phyloP scores from a whole-genome alignment of 2,113 vertebrate species.

The Pantherophis guttatus region DNA sequence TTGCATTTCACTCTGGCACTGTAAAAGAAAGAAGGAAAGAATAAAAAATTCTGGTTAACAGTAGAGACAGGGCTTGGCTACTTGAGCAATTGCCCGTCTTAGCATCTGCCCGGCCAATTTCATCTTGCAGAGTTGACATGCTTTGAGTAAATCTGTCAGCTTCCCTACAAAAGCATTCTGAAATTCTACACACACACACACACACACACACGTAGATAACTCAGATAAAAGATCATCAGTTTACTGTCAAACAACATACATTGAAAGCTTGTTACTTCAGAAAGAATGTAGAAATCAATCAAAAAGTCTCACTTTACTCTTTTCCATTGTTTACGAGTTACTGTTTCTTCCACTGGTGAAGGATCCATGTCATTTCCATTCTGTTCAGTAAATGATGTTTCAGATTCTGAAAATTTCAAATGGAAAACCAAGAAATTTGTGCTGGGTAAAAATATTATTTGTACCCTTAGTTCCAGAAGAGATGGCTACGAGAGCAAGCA shows the following conservation, averaged over 20 bases:
- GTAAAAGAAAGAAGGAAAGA: neutral
- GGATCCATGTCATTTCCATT: slow-evolving; percentile 77
- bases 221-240: neutral
- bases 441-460: neutral
- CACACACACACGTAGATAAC: neutral
- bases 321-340: slow-evolving; percentile 77
- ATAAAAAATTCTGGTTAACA: neutral
- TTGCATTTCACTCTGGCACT: neutral
- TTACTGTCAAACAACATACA: neutral
- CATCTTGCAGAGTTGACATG: neutral
- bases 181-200: neutral
- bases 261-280: neutral
- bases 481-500: neutral
- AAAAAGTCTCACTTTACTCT: slow-evolving; percentile 79
- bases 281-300: neutral
- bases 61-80: neutral
- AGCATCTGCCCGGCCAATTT: neutral
- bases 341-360: slow-evolving; percentile 75
- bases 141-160: neutral
- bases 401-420: slow-evolving; percentile 69
- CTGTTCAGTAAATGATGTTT: slow-evolving; percentile 73
- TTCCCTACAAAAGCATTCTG: neutral
- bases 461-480: neutral
- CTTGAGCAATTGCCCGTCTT: neutral
- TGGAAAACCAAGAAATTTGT: neutral